phyloP scores from a whole-genome alignment of 2,888 invertebrate genomes.

The Drosophila sordidula region DNA sequence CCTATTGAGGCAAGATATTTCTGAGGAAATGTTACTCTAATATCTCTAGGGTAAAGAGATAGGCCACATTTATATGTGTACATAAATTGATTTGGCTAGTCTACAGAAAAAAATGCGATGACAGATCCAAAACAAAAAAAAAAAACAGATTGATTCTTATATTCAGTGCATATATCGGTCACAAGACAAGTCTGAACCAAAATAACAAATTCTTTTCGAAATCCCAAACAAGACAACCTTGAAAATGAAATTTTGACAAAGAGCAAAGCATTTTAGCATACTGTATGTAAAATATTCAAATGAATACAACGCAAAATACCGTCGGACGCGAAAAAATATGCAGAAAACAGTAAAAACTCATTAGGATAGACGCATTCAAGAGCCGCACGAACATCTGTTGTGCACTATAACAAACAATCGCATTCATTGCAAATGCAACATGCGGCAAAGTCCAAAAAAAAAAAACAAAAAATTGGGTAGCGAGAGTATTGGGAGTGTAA shows the following conservation, averaged over 20 bases:
- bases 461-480: neutral
- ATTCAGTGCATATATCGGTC: neutral
- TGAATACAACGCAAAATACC: constrained; percentile 14
- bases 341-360: neutral
- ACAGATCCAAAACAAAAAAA: neutral
- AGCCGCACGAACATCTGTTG: constrained; percentile 1
- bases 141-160: neutral
- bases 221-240: constrained; percentile 32
- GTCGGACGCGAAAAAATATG: neutral
- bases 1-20: constrained; percentile 8
- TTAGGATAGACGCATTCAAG: neutral
- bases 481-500: neutral
- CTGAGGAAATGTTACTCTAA: constrained; percentile 5
- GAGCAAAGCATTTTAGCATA: constrained; percentile 9
- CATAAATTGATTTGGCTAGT: neutral
- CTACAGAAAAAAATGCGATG: neutral
- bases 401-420: neutral
- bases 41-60: neutral
- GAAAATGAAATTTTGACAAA: constrained; percentile 49
- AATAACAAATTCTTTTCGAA: constrained; percentile 34
- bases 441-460: neutral
- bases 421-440: neutral
- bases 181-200: constrained; percentile 12
- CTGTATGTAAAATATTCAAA: constrained; percentile 10
- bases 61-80: neutral